phyloP scores from a whole-genome alignment of 2,113 vertebrate genomes.

The Psilopogon haemacephalus region DNA sequence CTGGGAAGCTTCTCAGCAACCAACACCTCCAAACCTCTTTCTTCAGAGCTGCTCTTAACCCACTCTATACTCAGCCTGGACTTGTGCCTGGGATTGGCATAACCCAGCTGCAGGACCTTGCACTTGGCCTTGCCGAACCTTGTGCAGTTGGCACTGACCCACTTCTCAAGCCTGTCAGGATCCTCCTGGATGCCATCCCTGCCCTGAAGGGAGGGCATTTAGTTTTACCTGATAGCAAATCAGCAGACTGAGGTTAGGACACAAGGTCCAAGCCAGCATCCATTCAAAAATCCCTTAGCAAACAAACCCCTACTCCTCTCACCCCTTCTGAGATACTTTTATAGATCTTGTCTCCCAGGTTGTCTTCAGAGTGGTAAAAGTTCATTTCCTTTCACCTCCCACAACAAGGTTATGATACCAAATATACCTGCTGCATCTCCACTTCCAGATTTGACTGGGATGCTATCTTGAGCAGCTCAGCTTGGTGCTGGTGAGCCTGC shows the following conservation, averaged over 20 bases:
- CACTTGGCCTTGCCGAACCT: no score
- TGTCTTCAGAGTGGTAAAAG: neutral
- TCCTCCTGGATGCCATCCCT: no score
- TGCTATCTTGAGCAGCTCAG: constrained; percentile 79
- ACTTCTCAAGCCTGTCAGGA: no score
- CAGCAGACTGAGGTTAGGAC: neutral
- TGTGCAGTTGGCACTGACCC: no score
- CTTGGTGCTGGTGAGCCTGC: constrained; percentile 84
- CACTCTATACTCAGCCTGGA: no score
- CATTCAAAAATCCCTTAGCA: neutral
- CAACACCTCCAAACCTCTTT: no score
- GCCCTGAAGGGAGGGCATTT: no score
- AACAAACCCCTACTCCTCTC: neutral
- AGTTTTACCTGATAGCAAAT: neutral
- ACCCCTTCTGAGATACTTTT: neutral
- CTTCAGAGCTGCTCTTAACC: no score
- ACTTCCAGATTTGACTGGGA: constrained; percentile 70
- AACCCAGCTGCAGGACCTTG: no score
- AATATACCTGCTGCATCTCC: constrained; percentile 86
- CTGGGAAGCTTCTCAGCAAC: no score
- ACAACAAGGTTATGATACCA: neutral
- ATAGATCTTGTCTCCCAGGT: neutral
- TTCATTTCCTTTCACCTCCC: neutral
- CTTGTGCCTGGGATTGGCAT: no score
- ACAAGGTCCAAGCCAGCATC: neutral